These are phyloP conservation scores for Conomelus anceps DNA, from an alignment of 2,888 invertebrate genomes.

Conservation along the genomic window DNA sequence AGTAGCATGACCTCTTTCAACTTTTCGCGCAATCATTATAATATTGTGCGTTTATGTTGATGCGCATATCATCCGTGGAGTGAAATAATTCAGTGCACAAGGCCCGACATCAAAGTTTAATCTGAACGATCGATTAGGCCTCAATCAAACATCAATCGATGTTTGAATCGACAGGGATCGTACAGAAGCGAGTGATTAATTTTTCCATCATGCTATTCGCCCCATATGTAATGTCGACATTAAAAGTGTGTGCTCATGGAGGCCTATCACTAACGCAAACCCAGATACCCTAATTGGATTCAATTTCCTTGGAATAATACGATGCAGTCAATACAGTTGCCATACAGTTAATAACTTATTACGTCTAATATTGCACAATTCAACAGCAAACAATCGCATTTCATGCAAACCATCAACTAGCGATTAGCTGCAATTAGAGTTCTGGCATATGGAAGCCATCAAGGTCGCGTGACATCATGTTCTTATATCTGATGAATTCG, in stretches of 20 bases:
- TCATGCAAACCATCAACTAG: background rate
- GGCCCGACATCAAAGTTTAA: background rate
- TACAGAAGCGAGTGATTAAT: background rate
- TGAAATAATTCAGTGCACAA: background rate
- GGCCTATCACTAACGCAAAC: background rate
- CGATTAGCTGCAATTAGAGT: conserved; percentile 7
- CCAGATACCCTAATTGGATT: conserved; percentile 9
- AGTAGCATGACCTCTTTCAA: background rate
- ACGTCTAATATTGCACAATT: conserved; percentile 7
- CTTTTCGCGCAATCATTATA: background rate
- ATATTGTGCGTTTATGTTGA: background rate
- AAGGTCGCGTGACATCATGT: background rate
- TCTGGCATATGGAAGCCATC: background rate
- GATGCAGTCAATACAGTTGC: background rate
- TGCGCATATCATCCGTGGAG: background rate
- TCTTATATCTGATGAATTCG: background rate
- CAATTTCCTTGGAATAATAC: background rate
- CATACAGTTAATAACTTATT: background rate
- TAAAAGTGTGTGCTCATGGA: background rate
- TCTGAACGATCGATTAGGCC: background rate
- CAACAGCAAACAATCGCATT: conserved; percentile 1
- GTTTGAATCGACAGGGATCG: background rate
- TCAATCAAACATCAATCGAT: background rate
- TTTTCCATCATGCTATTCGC: background rate
- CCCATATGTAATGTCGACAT: background rate